These are phyloP conservation scores for Triplophysa tibetana DNA, from an alignment of 2,113 vertebrate species.

Conservation along the genomic window DNA sequence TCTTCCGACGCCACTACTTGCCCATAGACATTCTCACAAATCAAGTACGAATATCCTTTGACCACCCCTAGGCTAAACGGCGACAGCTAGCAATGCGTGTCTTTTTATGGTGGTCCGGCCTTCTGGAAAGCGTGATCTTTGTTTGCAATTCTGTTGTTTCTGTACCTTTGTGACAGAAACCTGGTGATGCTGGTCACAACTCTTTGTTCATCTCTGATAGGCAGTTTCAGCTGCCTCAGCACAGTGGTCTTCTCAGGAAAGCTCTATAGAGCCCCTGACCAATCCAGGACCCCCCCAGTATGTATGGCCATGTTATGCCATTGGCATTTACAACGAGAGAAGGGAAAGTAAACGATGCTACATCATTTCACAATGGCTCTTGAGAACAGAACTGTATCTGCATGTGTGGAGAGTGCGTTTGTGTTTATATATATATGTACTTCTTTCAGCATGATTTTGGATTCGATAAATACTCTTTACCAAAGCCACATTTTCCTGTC, in stretches of 20 bases:
- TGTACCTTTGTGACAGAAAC: conserved; percentile 47
- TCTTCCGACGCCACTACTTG: conserved; percentile 50
- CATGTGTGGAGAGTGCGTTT: not conserved
- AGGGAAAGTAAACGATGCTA: conserved; percentile 21
- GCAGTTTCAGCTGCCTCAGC: conserved; percentile 68
- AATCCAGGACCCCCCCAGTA: conserved; percentile 27
- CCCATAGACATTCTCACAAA: conserved; percentile 54
- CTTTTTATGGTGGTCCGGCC: conserved; percentile 70
- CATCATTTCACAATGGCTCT: conserved; percentile 21
- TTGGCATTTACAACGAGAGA: conserved; percentile 9
- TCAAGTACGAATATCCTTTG: not conserved
- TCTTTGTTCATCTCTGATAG: conserved; percentile 46
- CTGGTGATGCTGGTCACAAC: conserved; percentile 12
- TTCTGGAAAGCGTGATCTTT: conserved; percentile 82
- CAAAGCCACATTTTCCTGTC: conserved; percentile 36
- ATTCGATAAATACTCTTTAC: not conserved
- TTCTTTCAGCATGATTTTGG: not conserved
- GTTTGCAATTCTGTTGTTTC: conserved; percentile 57
- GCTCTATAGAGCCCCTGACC: conserved; percentile 60
- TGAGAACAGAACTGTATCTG: not conserved
- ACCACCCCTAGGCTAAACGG: conserved; percentile 66
- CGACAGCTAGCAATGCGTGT: conserved; percentile 51
- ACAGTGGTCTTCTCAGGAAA: conserved; percentile 71
- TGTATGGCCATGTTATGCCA: not conserved
- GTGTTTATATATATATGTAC: not conserved